Conservation (phyloP, 2,797 vertebrate genomes). For the Anisognathus igniventris region DNA sequence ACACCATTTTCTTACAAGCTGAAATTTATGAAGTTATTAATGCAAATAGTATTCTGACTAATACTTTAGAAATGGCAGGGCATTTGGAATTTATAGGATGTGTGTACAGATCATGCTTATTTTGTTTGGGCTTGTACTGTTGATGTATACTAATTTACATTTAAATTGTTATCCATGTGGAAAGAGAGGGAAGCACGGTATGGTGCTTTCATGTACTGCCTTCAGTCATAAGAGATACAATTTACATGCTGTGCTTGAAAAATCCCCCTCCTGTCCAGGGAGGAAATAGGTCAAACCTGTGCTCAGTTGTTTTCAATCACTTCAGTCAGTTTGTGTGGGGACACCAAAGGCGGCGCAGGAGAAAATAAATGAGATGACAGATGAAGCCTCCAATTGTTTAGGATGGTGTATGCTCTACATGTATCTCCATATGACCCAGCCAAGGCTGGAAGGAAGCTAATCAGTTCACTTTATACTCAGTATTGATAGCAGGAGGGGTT, state of each 20-base stretch:
- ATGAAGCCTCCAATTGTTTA: conserved; percentile 2
- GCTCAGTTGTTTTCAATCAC: conserved; percentile 25
- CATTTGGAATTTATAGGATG: not conserved
- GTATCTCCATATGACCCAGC: not conserved
- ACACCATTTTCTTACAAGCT: not conserved
- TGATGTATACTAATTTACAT: conserved; percentile 63
- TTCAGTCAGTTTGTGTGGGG: conserved; percentile 19
- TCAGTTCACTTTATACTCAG: not conserved
- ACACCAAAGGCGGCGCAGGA: not conserved
- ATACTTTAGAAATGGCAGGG: conserved; percentile 7
- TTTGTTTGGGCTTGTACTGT: conserved; percentile 4
- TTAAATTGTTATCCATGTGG: conserved; percentile 64
- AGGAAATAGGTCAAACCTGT: conserved; percentile 23
- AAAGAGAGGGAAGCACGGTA: not conserved
- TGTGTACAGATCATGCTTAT: not conserved
- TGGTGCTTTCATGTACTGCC: not conserved
- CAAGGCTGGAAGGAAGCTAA: not conserved
- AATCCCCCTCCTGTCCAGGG: conserved; percentile 14
- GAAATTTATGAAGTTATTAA: conserved; percentile 28
- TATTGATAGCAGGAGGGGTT: not conserved
- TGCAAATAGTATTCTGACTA: conserved; percentile 2
- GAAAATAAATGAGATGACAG: conserved; percentile 45
- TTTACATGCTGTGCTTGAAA: conserved; percentile 9
- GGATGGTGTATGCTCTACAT: not conserved
- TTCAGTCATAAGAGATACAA: not conserved